These are phyloP conservation scores for Myrmecophaga tridactyla DNA, from an alignment of 2,113 vertebrate species.

Conservation along the genomic window DNA sequence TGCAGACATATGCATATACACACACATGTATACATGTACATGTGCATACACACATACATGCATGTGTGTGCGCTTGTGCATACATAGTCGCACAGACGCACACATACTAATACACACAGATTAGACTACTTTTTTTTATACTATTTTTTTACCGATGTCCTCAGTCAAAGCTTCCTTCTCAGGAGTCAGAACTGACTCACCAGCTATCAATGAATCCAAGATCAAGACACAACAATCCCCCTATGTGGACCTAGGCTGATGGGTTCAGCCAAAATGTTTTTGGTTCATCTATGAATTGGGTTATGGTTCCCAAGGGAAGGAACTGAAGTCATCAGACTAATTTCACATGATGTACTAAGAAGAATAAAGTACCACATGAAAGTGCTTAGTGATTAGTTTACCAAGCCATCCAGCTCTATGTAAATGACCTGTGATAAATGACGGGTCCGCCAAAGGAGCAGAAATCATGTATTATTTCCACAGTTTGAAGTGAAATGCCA, in stretches of 20 bases:
- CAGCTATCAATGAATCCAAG: neutral
- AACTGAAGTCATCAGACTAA: slow-evolving; percentile 70
- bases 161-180: neutral
- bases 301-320: slow-evolving; percentile 66
- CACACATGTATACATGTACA: neutral
- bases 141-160: neutral
- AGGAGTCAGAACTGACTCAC: slow-evolving; percentile 31
- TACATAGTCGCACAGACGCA: no score
- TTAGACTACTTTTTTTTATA: neutral
- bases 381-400: slow-evolving; percentile 71
- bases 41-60: neutral
- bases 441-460: slow-evolving; percentile 62
- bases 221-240: neutral
- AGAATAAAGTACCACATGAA: slow-evolving; percentile 55
- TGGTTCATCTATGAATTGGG: slow-evolving; percentile 42
- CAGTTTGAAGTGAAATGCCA: slow-evolving; percentile 50
- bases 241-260: neutral
- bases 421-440: slow-evolving; percentile 75
- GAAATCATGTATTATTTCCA: slow-evolving; percentile 46
- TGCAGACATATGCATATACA: neutral
- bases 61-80: no score
- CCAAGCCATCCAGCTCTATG: slow-evolving; percentile 57
- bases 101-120: neutral
- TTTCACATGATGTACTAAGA: slow-evolving; percentile 62
- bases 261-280: slow-evolving; percentile 58